Percentiles rank a stretch among this genome's conserved stretches.
Conservation (phyloP, 2,888 invertebrate genomes). For the Trichogramma dendrolimi region DNA sequence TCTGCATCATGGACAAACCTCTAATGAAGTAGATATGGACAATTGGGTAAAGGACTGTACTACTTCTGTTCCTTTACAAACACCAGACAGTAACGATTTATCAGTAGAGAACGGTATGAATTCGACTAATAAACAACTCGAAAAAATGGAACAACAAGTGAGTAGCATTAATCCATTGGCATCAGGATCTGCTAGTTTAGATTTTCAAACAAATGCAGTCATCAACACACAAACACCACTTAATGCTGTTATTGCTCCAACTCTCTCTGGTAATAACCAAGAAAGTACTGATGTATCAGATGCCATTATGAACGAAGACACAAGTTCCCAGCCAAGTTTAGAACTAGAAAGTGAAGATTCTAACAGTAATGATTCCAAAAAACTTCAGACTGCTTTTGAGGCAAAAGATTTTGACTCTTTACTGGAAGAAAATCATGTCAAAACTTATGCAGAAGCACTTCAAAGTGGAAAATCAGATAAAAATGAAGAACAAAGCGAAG, state of each 20-base stretch:
- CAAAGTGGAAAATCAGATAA: conserved; percentile 12
- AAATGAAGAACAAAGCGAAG: conserved; percentile 1
- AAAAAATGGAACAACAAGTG: conserved; percentile 54
- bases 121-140: conserved; percentile 28
- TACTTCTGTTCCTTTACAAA: conserved; percentile 34
- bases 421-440: conserved; percentile 31
- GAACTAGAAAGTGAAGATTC: conserved; percentile 43
- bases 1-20: conserved; percentile 31
- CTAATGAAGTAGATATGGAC: conserved; percentile 47
- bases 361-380: conserved; percentile 31
- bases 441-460: conserved; percentile 20
- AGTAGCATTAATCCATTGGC: conserved; percentile 58
- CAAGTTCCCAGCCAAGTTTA: conserved; percentile 48
- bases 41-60: conserved; percentile 48
- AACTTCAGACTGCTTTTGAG: conserved; percentile 47
- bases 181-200: conserved; percentile 36
- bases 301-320: conserved; percentile 49
- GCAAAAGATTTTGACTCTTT: conserved; percentile 42
- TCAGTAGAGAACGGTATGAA: conserved; percentile 34
- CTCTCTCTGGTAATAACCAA: conserved; percentile 13
- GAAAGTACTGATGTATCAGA: conserved; percentile 40
- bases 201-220: conserved; percentile 1
- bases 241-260: conserved; percentile 13
- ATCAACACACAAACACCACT: conserved; percentile 7
- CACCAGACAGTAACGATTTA: conserved; percentile 34